Evolutionary conservation across 1,140 invertebrate genomes (phyloP).

Genomic region (Ceratosolen fusciceps): DNA sequence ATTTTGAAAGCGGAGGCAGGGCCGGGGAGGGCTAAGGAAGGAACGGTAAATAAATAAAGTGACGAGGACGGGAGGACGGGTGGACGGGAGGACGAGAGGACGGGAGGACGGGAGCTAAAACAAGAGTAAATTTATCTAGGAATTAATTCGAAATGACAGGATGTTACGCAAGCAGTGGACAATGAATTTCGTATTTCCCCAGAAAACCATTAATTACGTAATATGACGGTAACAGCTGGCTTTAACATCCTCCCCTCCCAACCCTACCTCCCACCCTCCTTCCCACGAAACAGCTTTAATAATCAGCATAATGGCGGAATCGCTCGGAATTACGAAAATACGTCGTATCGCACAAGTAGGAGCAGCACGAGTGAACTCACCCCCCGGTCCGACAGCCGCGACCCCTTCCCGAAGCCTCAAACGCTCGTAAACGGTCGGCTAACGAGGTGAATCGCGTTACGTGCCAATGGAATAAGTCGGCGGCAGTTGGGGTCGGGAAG

Average conservation of each 20-base stretch:
- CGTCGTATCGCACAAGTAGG: neutral
- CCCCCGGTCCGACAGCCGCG: no score
- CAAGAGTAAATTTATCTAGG: no score
- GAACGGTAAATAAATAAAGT: no score
- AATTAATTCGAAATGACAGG: neutral
- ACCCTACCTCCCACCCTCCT: no score
- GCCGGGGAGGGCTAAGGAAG: no score
- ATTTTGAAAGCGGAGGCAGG: no score
- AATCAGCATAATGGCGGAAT: constrained; percentile 36
- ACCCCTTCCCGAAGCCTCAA: neutral
- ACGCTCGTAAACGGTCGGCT: constrained; percentile 6
- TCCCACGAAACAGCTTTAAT: neutral
- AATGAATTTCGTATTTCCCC: constrained; percentile 9
- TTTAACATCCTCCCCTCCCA: neutral
- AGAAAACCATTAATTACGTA: constrained; percentile 25
- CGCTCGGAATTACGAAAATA: constrained; percentile 38
- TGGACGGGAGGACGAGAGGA: no score
- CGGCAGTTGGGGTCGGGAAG: neutral
- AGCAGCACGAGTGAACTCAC: no score
- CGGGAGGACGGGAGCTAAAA: no score
- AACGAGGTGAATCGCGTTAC: constrained; percentile 32
- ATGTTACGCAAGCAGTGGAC: neutral
- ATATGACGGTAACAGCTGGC: constrained; percentile 26
- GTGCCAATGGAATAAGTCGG: constrained; percentile 18
- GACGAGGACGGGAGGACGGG: no score